Evolutionary conservation across 2,888 invertebrate genomes (phyloP).

Genomic region (Tanytarsus gracilentus): DNA sequence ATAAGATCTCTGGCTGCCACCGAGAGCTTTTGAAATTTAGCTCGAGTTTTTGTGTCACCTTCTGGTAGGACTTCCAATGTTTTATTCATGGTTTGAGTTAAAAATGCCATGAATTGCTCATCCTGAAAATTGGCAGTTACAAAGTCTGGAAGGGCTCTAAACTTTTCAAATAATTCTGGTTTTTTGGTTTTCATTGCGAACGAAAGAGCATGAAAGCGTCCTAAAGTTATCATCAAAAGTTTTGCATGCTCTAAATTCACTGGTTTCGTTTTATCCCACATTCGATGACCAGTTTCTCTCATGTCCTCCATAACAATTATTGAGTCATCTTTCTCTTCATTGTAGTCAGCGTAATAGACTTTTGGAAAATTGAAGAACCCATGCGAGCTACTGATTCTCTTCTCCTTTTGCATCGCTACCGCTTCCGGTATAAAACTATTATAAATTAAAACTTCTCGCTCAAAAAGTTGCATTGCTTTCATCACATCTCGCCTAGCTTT

Average conservation of each 20-base stretch:
- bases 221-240: slow-evolving; percentile 1
- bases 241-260: slow-evolving; percentile 17
- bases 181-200: slow-evolving; percentile 7
- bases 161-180: slow-evolving; percentile 16
- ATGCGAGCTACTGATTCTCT: not conserved
- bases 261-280: slow-evolving; percentile 20
- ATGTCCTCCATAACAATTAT: slow-evolving; percentile 5
- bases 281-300: not conserved
- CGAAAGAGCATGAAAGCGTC: slow-evolving; percentile 27
- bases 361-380: slow-evolving; percentile 5
- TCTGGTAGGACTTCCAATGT: too few species aligned
- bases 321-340: not conserved
- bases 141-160: slow-evolving; percentile 10
- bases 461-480: slow-evolving; percentile 29
- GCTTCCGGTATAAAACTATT: slow-evolving; percentile 22
- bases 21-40: too few species aligned
- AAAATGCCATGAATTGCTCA: not conserved
- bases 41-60: too few species aligned
- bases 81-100: too few species aligned
- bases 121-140: not conserved
- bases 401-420: not conserved
- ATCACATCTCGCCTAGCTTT: slow-evolving; percentile 25
- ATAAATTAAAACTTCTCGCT: slow-evolving; percentile 30
- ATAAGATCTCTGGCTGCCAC: too few species aligned
- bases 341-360: not conserved